Base-by-base conservation (phyloP, 2,113 vertebrate species). In the Neomonachus schauinslandi region DNA sequence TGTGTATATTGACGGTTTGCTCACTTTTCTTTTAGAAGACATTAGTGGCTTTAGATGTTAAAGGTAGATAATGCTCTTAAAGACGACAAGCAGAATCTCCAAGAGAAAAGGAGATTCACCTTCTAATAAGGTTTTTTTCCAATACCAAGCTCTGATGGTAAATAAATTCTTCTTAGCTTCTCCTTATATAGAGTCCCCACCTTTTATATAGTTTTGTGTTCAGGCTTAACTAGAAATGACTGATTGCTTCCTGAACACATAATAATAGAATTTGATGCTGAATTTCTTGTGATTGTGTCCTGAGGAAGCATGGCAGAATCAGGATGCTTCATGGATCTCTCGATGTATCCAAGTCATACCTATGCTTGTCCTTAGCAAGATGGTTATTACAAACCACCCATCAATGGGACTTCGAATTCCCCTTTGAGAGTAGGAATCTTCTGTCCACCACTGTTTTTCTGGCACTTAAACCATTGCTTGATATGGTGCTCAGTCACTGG, bases 11-110 rank as follows among this genome's bases (percentile, higher is more conserved):
- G 8, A 61, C n/a, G n/a, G 11, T 46, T 63, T 36, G 19, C 53
- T 95, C 61, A 39, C 33, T 89, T 93, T 83, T 91, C 71, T 94
- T 89, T 72, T 90, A 33, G 63, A 92, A 85, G 63, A 69, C 65
- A 53, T 94, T 57, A n/a, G 36, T 82, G 36, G 46, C 69, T 95
- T 69, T 93, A 71, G 24, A 31, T 88, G 14, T 91, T 33, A 83
- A 72, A 87, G n/a, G 49, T 51, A 49, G 84, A 49, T 61, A 72
- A 67, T 83, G 26, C 31, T 81, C 7, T 77, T 63, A 51, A 86
- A 88, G 26, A 51, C 81, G 33, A 69, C 4, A 77, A 39, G 16
- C 26, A 65, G 31, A 72, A 81, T 82, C 49, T 77, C 15, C 22
- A 94, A 59, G 51, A 80, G 72, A 26, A 80, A 86, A 93, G 67